Percentiles rank a stretch among this genome's conserved stretches.
These are phyloP conservation scores for Euclidia mi DNA, from an alignment of 2,888 invertebrate genomes.

Conservation along the genomic window DNA sequence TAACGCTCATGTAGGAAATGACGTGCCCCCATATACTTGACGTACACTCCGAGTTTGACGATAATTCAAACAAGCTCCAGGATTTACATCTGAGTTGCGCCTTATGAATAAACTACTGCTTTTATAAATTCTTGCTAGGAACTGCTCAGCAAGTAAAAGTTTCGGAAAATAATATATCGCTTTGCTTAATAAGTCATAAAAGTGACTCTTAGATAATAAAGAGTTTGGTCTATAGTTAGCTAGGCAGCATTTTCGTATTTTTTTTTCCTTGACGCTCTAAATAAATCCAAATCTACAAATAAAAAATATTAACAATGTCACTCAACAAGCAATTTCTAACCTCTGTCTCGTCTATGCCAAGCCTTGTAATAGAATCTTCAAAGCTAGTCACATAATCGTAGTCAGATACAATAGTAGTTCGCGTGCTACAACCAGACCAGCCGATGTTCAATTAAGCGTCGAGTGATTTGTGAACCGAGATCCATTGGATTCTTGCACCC, in stretches of 20 bases:
- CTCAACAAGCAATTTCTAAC: no score
- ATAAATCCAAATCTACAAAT: no score
- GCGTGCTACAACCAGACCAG: conserved; percentile 42
- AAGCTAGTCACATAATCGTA: conserved; percentile 30
- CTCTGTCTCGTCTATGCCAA: not conserved
- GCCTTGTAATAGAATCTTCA: conserved; percentile 40
- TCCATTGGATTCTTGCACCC: conserved; percentile 56
- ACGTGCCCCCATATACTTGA: conserved; percentile 32
- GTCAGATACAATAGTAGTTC: conserved; percentile 38
- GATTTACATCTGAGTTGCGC: not conserved
- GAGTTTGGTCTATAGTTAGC: no score
- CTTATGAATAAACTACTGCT: not conserved
- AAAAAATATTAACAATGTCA: no score
- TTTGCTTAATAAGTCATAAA: no score
- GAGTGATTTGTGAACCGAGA: conserved; percentile 65
- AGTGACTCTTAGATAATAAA: no score
- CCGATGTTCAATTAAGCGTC: conserved; percentile 49
- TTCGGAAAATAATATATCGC: no score
- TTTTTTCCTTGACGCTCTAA: no score
- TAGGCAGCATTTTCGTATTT: no score
- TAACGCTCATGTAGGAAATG: conserved; percentile 48
- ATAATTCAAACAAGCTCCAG: conserved; percentile 4
- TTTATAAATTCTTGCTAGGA: no score
- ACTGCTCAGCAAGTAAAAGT: no score
- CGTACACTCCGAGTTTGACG: conserved; percentile 10